Conservation (phyloP, 2,888 invertebrate genomes). For the Papilio protenor region DNA sequence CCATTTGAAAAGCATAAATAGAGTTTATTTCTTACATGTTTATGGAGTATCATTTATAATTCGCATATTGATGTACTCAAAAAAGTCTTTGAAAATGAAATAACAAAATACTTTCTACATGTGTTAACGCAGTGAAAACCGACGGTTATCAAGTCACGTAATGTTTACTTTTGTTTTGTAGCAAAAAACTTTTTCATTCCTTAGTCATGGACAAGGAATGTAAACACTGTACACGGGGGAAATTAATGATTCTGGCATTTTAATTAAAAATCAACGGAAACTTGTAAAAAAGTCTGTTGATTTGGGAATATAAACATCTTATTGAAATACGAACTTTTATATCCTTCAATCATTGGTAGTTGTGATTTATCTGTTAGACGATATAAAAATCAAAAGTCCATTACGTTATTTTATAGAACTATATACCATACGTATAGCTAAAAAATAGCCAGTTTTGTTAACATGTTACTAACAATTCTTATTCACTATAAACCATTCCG, state of each 20-base stretch:
- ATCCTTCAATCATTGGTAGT: neutral
- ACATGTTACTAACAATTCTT: neutral
- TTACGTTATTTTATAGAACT: neutral
- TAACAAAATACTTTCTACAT: too few relatives aligned
- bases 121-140: too few relatives aligned
- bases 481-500: neutral
- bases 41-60: too few relatives aligned
- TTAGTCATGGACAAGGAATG: neutral
- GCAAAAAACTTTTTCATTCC: neutral
- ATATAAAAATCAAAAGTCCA: neutral
- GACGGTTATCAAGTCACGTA: neutral
- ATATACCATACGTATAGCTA: neutral
- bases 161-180: neutral
- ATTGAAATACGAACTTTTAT: neutral
- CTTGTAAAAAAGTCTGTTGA: neutral
- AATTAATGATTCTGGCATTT: constrained; percentile 14
- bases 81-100: too few relatives aligned
- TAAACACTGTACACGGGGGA: neutral
- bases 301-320: too few relatives aligned
- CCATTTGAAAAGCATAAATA: too few relatives aligned
- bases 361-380: constrained; percentile 1
- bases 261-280: constrained; percentile 4
- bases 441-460: neutral
- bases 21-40: too few relatives aligned
- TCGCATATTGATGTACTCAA: too few relatives aligned